Evolutionary conservation across 2,888 invertebrate species (phyloP).

Genomic region (Polia nebulosa): DNA sequence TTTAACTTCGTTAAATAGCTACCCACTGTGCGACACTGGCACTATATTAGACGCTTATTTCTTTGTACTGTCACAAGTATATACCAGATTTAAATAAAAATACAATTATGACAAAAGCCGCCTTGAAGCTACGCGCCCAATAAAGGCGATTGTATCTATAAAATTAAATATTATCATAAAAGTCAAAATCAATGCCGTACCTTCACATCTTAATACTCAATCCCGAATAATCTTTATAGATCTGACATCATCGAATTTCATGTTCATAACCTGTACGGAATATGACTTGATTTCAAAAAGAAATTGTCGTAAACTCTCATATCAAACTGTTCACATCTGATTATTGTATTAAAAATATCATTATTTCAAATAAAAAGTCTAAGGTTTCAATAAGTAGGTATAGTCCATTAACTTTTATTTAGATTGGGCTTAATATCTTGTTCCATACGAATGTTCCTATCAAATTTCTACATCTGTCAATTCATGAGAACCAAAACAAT

Average conservation of each 20-base stretch:
- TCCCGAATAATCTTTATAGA: constrained; percentile 49
- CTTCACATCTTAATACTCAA: constrained; percentile 42
- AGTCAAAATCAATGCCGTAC: constrained; percentile 48
- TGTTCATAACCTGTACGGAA: constrained; percentile 30
- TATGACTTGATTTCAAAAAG: constrained; percentile 36
- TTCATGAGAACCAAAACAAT: background rate
- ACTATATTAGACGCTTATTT: constrained; percentile 2
- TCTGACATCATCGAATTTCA: constrained; percentile 58
- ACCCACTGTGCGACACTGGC: background rate
- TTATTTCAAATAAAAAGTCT: constrained; percentile 32
- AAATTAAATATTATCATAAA: constrained; percentile 49
- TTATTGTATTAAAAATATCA: constrained; percentile 10
- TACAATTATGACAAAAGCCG: constrained; percentile 11
- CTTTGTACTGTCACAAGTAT: constrained; percentile 1
- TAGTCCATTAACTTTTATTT: constrained; percentile 22
- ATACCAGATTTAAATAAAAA: constrained; percentile 6
- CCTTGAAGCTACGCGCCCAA: background rate
- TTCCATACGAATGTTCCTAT: background rate
- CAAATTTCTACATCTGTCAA: background rate
- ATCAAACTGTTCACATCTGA: constrained; percentile 21
- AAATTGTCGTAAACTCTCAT: constrained; percentile 35
- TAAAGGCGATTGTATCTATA: constrained; percentile 38
- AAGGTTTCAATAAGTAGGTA: constrained; percentile 24
- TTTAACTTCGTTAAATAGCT: background rate
- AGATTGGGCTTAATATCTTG: background rate